Evolutionary conservation across 2,113 vertebrate species (phyloP), one percentile per base, ranked within the genome.

Genomic region (Atractosteus spatula): DNA sequence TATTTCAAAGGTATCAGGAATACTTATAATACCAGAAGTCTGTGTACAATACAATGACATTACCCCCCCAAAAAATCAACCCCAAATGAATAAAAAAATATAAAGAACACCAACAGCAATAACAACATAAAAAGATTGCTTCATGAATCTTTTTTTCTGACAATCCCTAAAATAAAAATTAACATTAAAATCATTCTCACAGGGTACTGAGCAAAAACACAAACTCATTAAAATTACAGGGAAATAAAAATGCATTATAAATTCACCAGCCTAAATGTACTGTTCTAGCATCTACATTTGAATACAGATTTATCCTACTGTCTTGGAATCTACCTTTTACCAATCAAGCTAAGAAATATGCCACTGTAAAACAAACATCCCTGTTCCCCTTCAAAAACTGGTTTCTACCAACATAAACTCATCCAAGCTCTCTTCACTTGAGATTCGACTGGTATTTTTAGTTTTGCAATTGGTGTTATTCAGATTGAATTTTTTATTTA

Each of bases 231-330:
- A 29, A 83, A 82, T 86, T 77, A 79, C 67, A 42, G 41, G 77
- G 76, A 83, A 79, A 84, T 91, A 94, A 91, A 91, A 90, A 92
- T 90, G 90, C 90, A 93, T 92, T 92, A 91, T 91, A 94, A 94
- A 91, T 93, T 91, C 91, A 93, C 92, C 89, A 83, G 90, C 90
- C 91, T 93, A 86, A 90, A 93, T 91, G 92, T 91, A 90, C 90
- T 89, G 90, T 91, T 88, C 91, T 93, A 94, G 87, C 93, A 93
- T 93, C 91, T 93, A 93, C 92, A 93, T 90, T 92, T 93, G 91
- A 91, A 92, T 91, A 91, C 84, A 93, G 59, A 63, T 89, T 91
- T 86, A 92, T 91, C 91, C 91, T 93, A 93, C 90, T 91, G 91
- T 91, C 90, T 93, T 91, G 88, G 47, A 51, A 85, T 86, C 90